These are phyloP conservation scores for Percopsis omiscomaycus DNA, from an alignment of 2,797 vertebrate genomes.

Conservation along the genomic window DNA sequence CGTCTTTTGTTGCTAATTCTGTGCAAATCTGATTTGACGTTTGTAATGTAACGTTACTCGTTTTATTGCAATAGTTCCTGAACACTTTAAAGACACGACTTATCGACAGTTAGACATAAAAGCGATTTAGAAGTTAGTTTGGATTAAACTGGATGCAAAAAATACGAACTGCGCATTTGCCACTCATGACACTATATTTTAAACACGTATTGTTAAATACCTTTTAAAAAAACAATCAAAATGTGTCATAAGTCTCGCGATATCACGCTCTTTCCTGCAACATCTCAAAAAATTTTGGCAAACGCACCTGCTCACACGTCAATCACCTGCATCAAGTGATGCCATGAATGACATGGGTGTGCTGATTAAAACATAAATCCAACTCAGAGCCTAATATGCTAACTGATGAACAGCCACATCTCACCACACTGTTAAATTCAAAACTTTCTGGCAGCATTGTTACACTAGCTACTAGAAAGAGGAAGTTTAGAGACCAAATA, in stretches of 20 bases:
- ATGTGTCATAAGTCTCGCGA: too few species aligned
- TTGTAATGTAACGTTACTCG: not conserved
- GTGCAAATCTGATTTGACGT: too few species aligned
- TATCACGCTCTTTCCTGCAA: not conserved
- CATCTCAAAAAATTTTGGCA: constrained; percentile 7
- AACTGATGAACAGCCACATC: not conserved
- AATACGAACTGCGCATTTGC: too few species aligned
- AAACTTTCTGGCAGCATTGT: constrained; percentile 61
- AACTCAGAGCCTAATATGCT: not conserved
- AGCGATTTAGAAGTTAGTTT: too few species aligned
- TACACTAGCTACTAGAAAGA: constrained; percentile 37
- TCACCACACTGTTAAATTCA: not conserved
- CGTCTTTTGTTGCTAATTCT: not conserved
- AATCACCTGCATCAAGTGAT: constrained; percentile 25
- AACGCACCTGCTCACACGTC: constrained; percentile 58
- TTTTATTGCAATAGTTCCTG: too few species aligned
- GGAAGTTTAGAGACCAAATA: constrained; percentile 50
- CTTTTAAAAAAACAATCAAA: too few species aligned
- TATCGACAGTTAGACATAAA: too few species aligned
- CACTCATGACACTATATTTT: too few species aligned
- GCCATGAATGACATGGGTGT: not conserved
- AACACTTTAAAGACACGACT: too few species aligned
- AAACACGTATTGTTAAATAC: too few species aligned
- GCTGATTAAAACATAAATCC: not conserved
- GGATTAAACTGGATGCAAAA: too few species aligned